phyloP scores from a whole-genome alignment of 2,888 invertebrate genomes.

The Volucella bombylans region DNA sequence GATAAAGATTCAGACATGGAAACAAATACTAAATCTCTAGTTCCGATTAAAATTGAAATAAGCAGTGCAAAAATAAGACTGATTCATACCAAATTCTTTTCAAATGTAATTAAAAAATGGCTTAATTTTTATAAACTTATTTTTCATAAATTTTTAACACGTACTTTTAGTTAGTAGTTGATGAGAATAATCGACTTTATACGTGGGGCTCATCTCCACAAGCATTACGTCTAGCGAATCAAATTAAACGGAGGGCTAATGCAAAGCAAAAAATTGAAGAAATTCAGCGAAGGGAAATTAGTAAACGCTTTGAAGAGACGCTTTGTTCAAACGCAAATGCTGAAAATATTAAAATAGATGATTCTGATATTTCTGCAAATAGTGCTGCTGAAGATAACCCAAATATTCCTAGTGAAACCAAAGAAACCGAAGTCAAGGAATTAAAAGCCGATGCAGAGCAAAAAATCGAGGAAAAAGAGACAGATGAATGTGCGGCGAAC shows the following conservation, averaged over 20 bases:
- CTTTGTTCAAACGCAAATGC: slow-evolving; percentile 60
- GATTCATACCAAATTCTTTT: slow-evolving; percentile 87
- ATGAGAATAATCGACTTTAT: slow-evolving; percentile 86
- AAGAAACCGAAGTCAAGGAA: slow-evolving; percentile 55
- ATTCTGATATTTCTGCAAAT: slow-evolving; percentile 3
- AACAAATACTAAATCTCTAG: slow-evolving; percentile 79
- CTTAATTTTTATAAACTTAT: slow-evolving; percentile 20
- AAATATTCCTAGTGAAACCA: slow-evolving; percentile 60
- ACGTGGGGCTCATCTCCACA: slow-evolving; percentile 91
- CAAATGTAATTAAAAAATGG: slow-evolving; percentile 84
- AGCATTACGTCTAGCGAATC: slow-evolving; percentile 86
- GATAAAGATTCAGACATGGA: slow-evolving; percentile 66
- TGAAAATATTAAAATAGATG: slow-evolving; percentile 46
- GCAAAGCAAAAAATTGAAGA: slow-evolving; percentile 83
- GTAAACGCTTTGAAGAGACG: slow-evolving; percentile 80
- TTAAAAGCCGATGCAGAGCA: slow-evolving; percentile 21
- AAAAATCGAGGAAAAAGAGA: slow-evolving; percentile 13
- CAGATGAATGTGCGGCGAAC: slow-evolving; percentile 1
- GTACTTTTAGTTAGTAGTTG: slow-evolving; percentile 85
- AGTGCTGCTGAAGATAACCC: slow-evolving; percentile 30
- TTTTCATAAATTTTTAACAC: not conserved
- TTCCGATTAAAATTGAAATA: slow-evolving; percentile 82
- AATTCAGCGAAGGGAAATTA: slow-evolving; percentile 81
- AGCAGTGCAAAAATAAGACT: slow-evolving; percentile 81
- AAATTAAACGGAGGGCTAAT: slow-evolving; percentile 85